phyloP scores from a whole-genome alignment of 2,113 vertebrate genomes.

The Rallus limicola region DNA sequence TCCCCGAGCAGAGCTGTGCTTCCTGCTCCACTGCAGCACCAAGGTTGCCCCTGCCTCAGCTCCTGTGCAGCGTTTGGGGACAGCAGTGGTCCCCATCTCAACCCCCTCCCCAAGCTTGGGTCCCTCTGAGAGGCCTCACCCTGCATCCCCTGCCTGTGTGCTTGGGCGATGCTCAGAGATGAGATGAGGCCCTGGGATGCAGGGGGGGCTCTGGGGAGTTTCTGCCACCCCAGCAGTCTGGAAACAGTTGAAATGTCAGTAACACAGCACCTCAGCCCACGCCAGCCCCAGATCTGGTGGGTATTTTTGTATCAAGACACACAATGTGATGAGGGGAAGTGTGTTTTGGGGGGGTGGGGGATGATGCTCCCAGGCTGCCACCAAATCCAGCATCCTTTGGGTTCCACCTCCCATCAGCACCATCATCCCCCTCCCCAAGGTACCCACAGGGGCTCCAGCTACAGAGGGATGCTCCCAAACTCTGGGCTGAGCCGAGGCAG shows the following conservation, averaged over 20 bases:
- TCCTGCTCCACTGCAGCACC: background rate
- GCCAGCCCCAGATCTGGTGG: fast-evolving
- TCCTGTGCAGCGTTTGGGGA: fast-evolving
- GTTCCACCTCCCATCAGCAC: background rate
- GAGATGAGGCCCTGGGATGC: fast-evolving
- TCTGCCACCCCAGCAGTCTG: background rate
- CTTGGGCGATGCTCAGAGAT: background rate
- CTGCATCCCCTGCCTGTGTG: background rate
- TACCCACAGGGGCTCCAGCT: fast-evolving
- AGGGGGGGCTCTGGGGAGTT: background rate
- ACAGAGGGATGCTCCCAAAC: background rate
- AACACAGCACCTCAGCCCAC: background rate
- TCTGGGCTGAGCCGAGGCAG: background rate
- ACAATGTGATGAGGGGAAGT: too few species aligned
- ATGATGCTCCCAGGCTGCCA: background rate
- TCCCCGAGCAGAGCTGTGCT: background rate
- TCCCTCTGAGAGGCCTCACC: background rate
- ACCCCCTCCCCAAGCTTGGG: background rate
- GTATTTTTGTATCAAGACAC: background rate
- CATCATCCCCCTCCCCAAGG: fast-evolving
- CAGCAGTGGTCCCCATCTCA: fast-evolving
- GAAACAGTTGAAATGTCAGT: background rate
- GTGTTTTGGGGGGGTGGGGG: background rate
- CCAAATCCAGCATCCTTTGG: background rate
- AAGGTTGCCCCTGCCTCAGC: background rate